Evolutionary conservation across 2,888 invertebrate genomes (phyloP), one percentile per base, ranked within the genome.

Genomic region (Harpalus rubripes): DNA sequence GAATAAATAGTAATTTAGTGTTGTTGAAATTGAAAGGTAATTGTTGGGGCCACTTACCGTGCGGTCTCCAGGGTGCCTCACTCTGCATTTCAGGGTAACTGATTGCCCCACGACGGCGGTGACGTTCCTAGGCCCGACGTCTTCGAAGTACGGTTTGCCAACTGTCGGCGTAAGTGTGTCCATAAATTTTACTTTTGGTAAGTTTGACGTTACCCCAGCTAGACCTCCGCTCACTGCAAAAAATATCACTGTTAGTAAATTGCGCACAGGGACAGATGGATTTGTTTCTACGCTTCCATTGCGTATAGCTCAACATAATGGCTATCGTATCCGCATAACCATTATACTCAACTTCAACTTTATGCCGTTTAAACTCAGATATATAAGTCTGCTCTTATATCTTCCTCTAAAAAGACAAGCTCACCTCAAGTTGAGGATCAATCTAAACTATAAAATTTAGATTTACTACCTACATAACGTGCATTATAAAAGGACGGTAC

Each of bases 41-140:
- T 63, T 22, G 63, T 12, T 8, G 63, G 26, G 26, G 6, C 22
- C 22, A 91, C 95, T 95, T 90, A 97, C 97, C 91, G 96, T 97
- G 91, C 96, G 93, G 90, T 97, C 96, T 78, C 96, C 96, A 88
- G 96, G 96, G 91, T 97, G 96, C 90, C 96, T 97, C 74, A 97
- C 97, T 83, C 96, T 93, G 91, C 97, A 97, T 89, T 95, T 94
- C 87, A 97, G 93, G 87, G 96, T 93, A 18, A 96, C 95, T 1
- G 95, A 94, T 91, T 97, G 96, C 2, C 97, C 97, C 52, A 96
- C 96, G 82, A 97, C 95, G 15, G 96, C 95, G 0, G 97, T 95
- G 87, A 97, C 95, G 91, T 97, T 97, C 86, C 96, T 93, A 0
- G 96, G 95, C 5, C 95, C 95, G 86, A 96, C 94, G 91, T 97